These are phyloP conservation scores for Apistogramma diplotaenia DNA, from an alignment of 2,113 vertebrate species.

Conservation along the genomic window DNA sequence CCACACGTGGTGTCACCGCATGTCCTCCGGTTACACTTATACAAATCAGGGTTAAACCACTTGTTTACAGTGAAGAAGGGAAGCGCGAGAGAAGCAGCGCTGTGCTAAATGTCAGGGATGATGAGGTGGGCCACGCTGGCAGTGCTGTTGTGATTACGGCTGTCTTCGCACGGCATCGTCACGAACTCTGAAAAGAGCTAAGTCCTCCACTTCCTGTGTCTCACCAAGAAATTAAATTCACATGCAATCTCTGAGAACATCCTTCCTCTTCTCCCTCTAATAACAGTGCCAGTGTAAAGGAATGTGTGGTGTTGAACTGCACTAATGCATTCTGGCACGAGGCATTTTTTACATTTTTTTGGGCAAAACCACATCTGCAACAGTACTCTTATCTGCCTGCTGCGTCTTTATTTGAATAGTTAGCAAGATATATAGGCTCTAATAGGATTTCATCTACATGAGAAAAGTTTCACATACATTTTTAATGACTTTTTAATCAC, in stretches of 20 bases:
- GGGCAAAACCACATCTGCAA: slow-evolving; percentile 20
- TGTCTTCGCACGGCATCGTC: slow-evolving; percentile 52
- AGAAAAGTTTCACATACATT: slow-evolving; percentile 25
- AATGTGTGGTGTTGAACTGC: slow-evolving; percentile 24
- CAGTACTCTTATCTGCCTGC: background rate
- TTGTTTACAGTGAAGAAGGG: slow-evolving; percentile 58
- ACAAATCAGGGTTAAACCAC: slow-evolving; percentile 65
- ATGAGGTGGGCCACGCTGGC: slow-evolving; percentile 70
- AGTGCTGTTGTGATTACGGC: slow-evolving; percentile 48
- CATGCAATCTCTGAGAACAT: slow-evolving; percentile 58
- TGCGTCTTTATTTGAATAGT: slow-evolving; percentile 15
- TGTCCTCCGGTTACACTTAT: slow-evolving; percentile 55
- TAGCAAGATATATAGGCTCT: background rate
- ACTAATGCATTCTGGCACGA: slow-evolving; percentile 38
- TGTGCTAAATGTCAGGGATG: slow-evolving; percentile 74
- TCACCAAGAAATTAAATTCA: slow-evolving; percentile 60
- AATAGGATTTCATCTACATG: slow-evolving; percentile 3
- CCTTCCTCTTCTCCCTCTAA: slow-evolving; percentile 21
- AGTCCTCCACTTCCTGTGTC: slow-evolving; percentile 37
- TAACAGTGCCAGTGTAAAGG: slow-evolving; percentile 7
- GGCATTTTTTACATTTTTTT: slow-evolving; percentile 6
- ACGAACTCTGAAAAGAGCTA: slow-evolving; percentile 53
- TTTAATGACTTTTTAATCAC: slow-evolving; percentile 35
- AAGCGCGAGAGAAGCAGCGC: slow-evolving; percentile 11
- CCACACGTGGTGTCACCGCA: slow-evolving; percentile 29